Conservation (phyloP, 2,113 vertebrate genomes). For the Galbula dea region DNA sequence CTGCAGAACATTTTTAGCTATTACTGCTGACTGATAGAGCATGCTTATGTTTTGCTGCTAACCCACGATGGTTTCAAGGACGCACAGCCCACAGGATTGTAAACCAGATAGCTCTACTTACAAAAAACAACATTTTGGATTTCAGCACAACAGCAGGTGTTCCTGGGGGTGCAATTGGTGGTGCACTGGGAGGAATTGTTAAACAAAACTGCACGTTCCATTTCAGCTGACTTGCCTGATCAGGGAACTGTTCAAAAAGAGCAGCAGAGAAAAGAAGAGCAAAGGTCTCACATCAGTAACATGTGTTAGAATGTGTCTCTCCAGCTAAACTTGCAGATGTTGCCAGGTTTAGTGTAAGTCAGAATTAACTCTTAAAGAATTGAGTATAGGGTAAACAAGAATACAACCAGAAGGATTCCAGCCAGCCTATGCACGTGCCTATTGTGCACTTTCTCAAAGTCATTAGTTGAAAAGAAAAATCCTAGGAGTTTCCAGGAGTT, state of each 20-base stretch:
- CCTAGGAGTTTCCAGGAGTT: not conserved
- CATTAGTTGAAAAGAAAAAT: not conserved
- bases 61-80: not conserved
- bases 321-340: not conserved
- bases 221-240: constrained; percentile 93
- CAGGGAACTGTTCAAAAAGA: constrained; percentile 85
- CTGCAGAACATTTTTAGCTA: not conserved
- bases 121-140: constrained; percentile 99
- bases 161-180: constrained; percentile 95
- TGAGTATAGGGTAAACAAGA: not conserved
- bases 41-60: not conserved
- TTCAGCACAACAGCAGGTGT: constrained; percentile 98
- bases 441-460: not conserved
- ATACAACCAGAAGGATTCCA: not conserved
- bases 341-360: not conserved
- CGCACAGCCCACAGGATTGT: not conserved
- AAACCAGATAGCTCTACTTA: constrained; percentile 75
- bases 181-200: constrained; percentile 97
- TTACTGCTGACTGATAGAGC: not conserved
- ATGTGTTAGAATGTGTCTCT: not conserved
- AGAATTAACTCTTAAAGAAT: not conserved
- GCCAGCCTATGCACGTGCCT: not conserved
- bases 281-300: not conserved
- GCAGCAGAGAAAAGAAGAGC: not conserved
- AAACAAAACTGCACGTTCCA: constrained; percentile 99